Evolutionary conservation across 2,113 vertebrate species (phyloP), one percentile per base, ranked within the genome.

Genomic region (Benitochromis conjunctus): DNA sequence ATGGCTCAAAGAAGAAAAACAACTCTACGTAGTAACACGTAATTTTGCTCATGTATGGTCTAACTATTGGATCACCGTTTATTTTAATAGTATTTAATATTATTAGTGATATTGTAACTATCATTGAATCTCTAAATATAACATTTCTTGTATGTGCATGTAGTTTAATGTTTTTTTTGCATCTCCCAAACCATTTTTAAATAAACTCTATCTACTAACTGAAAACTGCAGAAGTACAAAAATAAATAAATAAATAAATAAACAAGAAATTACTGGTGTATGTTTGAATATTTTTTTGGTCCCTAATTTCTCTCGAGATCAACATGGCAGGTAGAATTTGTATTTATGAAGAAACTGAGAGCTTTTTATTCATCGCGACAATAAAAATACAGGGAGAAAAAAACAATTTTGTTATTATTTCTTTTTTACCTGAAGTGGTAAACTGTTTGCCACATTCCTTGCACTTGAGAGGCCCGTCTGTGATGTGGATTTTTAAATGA

Each of bases 371-470:
- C 9, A 29, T 9, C 0, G 21, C 19, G 14, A 26, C 0, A 74
- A 74, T 74, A 74, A 74, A 74, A 74, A 36, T 34, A 18, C 19
- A 62, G 43, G 2, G 2, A 11, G 4, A 62, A 60, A 60, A 78
- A 36, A 1, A 57, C 4, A 18, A 19, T 4, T 21, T 26, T 12
- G 7, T 36, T 53, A 36, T 51, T 21, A 71, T 2, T 12, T 5
- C 41, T 38, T 6, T 81, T 92, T 90, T 96, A 99, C 99, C 99
- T 96, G 99, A 99, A 1, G 99, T 99, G 90, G 98, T 99, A 94
- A 99, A 99, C 96, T 99, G 99, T 91, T 99, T 99, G 81, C 99
- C 98, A 0, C 99, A 99, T 86, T 99, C 98, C 56, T 98, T 97
- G 88, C 98, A 99, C 92, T 99, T 99, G 18, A 99, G 97, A 24